phyloP scores from a whole-genome alignment of 2,797 vertebrate genomes.

The Leptatherina wallacei region DNA sequence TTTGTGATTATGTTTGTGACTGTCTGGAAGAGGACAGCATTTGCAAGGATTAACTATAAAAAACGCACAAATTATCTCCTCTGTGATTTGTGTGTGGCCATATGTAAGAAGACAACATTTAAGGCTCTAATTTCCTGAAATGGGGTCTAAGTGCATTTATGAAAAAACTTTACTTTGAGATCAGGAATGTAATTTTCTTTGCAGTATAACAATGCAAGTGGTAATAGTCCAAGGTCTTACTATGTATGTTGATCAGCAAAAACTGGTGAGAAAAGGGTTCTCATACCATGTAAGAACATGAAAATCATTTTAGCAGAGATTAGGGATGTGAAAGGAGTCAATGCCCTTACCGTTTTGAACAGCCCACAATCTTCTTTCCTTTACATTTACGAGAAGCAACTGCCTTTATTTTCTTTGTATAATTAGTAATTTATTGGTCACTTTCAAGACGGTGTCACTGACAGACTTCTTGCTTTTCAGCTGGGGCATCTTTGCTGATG shows the following conservation, averaged over 20 bases:
- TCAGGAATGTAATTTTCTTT: neutral
- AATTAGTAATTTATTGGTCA: constrained; percentile 41
- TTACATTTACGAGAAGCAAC: neutral
- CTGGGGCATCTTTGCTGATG: constrained; percentile 9
- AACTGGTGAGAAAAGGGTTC: neutral
- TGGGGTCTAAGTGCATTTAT: neutral
- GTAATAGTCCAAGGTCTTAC: neutral
- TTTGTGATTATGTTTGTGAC: constrained; percentile 72
- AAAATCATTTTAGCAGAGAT: constrained; percentile 19
- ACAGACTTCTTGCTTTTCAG: constrained; percentile 36
- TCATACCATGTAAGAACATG: constrained; percentile 2
- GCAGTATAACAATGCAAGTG: neutral
- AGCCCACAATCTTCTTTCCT: neutral
- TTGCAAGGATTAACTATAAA: constrained; percentile 33
- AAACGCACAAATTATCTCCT: constrained; percentile 6
- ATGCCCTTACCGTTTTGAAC: constrained; percentile 32
- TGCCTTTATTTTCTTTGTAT: constrained; percentile 41
- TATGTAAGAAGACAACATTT: constrained; percentile 42
- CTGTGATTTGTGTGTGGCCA: constrained; percentile 18
- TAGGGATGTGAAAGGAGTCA: neutral
- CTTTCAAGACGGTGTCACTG: constrained; percentile 30
- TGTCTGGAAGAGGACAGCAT: constrained; percentile 66
- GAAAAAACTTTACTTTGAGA: neutral
- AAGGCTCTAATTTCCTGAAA: constrained; percentile 20
- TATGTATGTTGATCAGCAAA: neutral